Conservation (phyloP, 2,113 vertebrate genomes). For the Anoura caudifer region DNA sequence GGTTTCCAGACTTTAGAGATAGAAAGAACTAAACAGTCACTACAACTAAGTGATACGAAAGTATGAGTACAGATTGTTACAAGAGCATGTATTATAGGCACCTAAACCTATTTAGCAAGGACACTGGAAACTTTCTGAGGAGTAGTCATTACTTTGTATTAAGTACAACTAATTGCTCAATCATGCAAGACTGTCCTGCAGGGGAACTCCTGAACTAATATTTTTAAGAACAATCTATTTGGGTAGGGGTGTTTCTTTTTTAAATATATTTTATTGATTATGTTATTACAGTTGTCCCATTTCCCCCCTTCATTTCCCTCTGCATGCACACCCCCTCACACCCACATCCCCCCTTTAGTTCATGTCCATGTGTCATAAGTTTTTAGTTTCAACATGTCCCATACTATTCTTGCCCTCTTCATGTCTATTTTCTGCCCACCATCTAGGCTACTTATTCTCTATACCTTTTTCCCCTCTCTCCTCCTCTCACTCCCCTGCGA, state of each 20-base stretch:
- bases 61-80: neutral
- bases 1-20: neutral
- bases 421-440: too few relatives aligned
- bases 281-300: too few relatives aligned
- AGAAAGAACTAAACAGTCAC: neutral
- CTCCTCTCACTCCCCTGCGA: too few relatives aligned
- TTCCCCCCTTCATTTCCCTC: too few relatives aligned
- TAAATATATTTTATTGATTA: too few relatives aligned
- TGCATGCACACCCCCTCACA: too few relatives aligned
- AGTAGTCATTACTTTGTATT: neutral
- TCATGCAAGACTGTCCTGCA: neutral
- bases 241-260: neutral
- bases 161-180: neutral
- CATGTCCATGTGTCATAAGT: too few relatives aligned
- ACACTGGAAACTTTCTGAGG: neutral
- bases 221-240: neutral
- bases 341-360: too few relatives aligned
- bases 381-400: too few relatives aligned
- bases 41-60: neutral
- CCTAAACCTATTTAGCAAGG: neutral
- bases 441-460: too few relatives aligned
- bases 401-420: too few relatives aligned
- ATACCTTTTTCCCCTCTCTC: too few relatives aligned
- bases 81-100: neutral
- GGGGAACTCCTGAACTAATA: neutral